These are phyloP conservation scores for Drosophila vallismaia DNA, from an alignment of 2,888 invertebrate genomes.

Conservation along the genomic window DNA sequence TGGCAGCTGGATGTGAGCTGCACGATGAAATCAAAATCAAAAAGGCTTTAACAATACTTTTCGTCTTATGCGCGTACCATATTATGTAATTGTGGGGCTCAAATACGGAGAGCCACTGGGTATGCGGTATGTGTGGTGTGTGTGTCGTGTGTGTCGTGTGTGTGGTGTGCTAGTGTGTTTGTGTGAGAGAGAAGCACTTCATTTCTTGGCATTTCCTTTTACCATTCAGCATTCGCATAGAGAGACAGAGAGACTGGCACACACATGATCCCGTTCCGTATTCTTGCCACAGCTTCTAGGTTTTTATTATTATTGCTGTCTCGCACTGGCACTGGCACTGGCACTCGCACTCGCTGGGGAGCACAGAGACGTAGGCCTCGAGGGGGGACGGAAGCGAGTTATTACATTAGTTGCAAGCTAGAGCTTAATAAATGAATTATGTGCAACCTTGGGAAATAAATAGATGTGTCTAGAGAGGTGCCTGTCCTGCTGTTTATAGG, in stretches of 20 bases:
- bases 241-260: constrained; percentile 46
- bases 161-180: constrained; percentile 10
- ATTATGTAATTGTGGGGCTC: constrained; percentile 74
- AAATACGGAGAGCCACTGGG: constrained; percentile 24
- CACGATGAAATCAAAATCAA: constrained; percentile 34
- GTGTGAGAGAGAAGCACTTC: constrained; percentile 67
- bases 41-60: constrained; percentile 64
- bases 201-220: constrained; percentile 73
- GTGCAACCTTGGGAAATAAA: neutral
- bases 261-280: constrained; percentile 49
- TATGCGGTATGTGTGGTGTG: constrained; percentile 3
- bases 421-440: neutral
- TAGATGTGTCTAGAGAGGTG: neutral
- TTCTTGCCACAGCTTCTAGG: constrained; percentile 62
- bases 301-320: constrained; percentile 73
- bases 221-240: constrained; percentile 30
- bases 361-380: constrained; percentile 3
- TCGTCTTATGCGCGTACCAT: constrained; percentile 72
- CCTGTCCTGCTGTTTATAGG: neutral
- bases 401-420: constrained; percentile 4
- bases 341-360: neutral
- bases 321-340: constrained; percentile 32
- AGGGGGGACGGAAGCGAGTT: neutral
- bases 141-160: neutral
- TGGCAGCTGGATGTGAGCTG: constrained; percentile 22